Base-by-base conservation (phyloP, 2,113 vertebrate species). In the Craseonycteris thonglongyai region DNA sequence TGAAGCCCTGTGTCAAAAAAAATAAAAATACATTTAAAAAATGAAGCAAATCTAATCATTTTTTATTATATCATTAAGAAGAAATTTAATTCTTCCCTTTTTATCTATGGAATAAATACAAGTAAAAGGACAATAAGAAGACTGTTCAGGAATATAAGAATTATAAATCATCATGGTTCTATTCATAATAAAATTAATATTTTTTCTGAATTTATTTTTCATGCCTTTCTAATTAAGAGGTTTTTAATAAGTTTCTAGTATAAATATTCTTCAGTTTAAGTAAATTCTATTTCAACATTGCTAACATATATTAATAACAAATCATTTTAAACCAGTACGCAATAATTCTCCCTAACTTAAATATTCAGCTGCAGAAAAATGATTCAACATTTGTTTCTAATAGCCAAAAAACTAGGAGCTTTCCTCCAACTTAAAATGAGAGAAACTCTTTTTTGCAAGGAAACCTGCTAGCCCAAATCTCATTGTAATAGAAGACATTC, bases 301-400 rank as follows among this genome's bases (percentile, higher is more conserved):
- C 2, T 65, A 69, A 42, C 22, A 78, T 88, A 63, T 56, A 18
- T 63, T 91, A 80, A 56, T 49, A 61, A 81, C 38, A 75, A 78
- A 51, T 59, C 47, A 83, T 74, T 65, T 88, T 91, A 42, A 86
- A 45, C n/a, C 26, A 22, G 2, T 78, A 15, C 45, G 8, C 13
- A 93, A 84, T 75, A 85, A 94, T 74, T 74, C 65, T 59, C 80
- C 66, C 30, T 82, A 33, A 82, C 76, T 91, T 66, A 89, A 93
- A 90, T 93, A 90, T 47, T 5, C 47, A 87, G 14, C 19, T 90
- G 69, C 42, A 59, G 56, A 80, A 92, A 84, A 74, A 51, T 21
- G 24, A 65, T 75, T 83, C 24, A 75, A 24, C 35, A 79, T 49
- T 30, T 59, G 19, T 79, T 95, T 63, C 16, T 16, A 74, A 74